These are phyloP conservation scores for Tricholaema leucomelas DNA, from an alignment of 2,113 vertebrate genomes.

Conservation along the genomic window DNA sequence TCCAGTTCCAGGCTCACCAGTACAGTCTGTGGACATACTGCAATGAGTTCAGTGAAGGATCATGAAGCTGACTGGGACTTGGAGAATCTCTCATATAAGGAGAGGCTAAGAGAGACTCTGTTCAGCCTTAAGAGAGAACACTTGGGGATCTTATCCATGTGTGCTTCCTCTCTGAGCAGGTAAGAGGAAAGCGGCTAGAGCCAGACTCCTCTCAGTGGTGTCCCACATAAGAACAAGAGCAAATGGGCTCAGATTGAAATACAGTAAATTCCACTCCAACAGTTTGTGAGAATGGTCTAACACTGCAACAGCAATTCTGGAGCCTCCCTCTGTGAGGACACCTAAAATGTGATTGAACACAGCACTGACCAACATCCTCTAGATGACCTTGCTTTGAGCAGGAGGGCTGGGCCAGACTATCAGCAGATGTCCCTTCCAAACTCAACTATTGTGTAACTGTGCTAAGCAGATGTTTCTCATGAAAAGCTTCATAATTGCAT, in stretches of 20 bases:
- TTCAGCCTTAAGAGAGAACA: neutral
- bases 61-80: neutral
- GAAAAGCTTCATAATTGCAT: fast-evolving
- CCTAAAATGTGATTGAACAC: neutral
- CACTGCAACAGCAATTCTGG: neutral
- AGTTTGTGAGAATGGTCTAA: neutral
- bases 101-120: neutral
- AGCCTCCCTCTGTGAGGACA: neutral
- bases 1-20: neutral
- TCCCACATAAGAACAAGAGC: neutral
- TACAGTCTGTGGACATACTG: neutral
- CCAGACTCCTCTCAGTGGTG: neutral
- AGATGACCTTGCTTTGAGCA: neutral
- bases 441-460: neutral
- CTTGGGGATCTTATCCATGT: neutral
- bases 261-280: neutral
- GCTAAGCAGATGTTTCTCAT: neutral
- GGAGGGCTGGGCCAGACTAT: neutral
- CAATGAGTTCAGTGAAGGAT: neutral
- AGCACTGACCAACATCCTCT: neutral
- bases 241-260: neutral
- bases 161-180: neutral
- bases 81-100: neutral
- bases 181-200: neutral
- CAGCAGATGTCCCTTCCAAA: neutral